Percentiles rank a stretch among this genome's conserved stretches.
Evolutionary conservation across 30 jellyfish, hydroid and myxozoan species (phyloP).

Genomic region (Aurelia sp.): DNA sequence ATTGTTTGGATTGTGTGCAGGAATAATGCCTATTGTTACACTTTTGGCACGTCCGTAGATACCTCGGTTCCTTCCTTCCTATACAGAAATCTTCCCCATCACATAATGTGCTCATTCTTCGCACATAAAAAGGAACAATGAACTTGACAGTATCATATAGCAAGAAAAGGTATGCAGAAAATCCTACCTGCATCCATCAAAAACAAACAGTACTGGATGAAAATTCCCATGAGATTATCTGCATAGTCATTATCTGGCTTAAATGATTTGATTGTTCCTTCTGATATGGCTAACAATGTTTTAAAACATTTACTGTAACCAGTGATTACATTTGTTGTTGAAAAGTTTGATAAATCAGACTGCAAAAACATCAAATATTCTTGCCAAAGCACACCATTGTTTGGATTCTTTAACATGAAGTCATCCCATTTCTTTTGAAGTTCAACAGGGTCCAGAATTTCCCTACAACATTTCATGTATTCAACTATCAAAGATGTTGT

Average conservation of each 20-base stretch:
- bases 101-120: too few species aligned
- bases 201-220: constrained; percentile 64
- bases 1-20: too few species aligned
- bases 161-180: too few species aligned
- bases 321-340: constrained; percentile 17
- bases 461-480: constrained; percentile 70
- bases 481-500: constrained; percentile 55
- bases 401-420: constrained; percentile 61
- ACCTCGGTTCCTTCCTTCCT: too few species aligned
- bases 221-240: constrained; percentile 46
- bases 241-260: constrained; percentile 42
- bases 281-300: constrained; percentile 64
- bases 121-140: too few species aligned
- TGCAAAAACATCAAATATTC: constrained; percentile 63
- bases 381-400: constrained; percentile 75
- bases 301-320: constrained; percentile 71
- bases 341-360: constrained; percentile 72
- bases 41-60: too few species aligned
- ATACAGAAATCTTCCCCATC: too few species aligned
- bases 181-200: constrained; percentile 84
- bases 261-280: constrained; percentile 67
- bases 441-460: constrained; percentile 51
- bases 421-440: constrained; percentile 70
- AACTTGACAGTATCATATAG: too few species aligned
- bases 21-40: too few species aligned